Conservation (phyloP, 2,113 vertebrate genomes). For the Megalops atlanticus region DNA sequence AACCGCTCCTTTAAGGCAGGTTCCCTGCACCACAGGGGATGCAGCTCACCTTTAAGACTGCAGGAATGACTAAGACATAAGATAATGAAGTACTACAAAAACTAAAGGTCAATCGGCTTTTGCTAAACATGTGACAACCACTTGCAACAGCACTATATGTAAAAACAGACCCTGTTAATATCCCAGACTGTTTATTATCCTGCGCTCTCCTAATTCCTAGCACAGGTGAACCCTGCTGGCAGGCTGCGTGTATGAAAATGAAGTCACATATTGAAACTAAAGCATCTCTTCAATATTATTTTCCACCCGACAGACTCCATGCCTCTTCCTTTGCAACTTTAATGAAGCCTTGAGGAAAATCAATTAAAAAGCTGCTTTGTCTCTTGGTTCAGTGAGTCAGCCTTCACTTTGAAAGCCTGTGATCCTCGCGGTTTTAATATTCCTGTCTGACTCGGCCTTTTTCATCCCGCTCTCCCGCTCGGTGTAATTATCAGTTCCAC, state of each 20-base stretch:
- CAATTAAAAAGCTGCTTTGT: slow-evolving; percentile 30
- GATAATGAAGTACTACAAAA: no score
- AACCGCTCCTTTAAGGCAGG: no score
- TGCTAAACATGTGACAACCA: no score
- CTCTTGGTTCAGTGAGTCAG: background rate
- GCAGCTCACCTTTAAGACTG: no score
- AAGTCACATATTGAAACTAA: slow-evolving; percentile 7
- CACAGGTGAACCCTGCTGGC: background rate
- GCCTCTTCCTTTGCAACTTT: slow-evolving; percentile 12
- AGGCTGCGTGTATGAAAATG: background rate
- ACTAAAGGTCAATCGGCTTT: no score
- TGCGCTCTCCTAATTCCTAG: no score
- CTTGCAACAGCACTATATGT: no score
- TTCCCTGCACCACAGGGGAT: no score
- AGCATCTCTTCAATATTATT: slow-evolving; percentile 14
- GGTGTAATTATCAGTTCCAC: slow-evolving; percentile 16
- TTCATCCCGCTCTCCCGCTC: slow-evolving; percentile 17
- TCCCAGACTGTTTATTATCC: no score
- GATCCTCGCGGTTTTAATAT: slow-evolving; percentile 23
- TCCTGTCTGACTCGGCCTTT: slow-evolving; percentile 16
- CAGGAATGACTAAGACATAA: no score
- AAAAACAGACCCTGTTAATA: no score
- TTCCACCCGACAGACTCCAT: background rate
- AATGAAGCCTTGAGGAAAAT: slow-evolving; percentile 22
- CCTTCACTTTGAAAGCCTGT: background rate